Conservation (phyloP, 2,888 invertebrate genomes). For the Epinotia demarniana region DNA sequence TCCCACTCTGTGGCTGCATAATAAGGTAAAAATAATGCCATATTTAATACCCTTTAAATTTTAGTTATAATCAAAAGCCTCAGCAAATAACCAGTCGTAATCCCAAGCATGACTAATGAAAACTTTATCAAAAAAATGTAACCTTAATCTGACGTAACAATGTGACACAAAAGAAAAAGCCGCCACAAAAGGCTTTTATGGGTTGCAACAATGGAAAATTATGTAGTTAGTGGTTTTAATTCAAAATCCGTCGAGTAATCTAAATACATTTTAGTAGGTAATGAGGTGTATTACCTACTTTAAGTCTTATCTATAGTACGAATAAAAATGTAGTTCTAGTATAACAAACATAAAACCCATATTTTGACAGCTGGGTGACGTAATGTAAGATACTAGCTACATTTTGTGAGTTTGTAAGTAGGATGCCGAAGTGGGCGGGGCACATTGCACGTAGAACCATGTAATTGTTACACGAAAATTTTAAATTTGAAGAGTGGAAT, state of each 20-base stretch:
- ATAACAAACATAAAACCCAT: no score
- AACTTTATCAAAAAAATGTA: conserved; percentile 36
- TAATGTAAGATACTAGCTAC: no score
- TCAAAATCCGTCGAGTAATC: conserved; percentile 25
- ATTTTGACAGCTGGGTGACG: no score
- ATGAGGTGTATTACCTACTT: background rate
- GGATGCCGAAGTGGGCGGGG: no score
- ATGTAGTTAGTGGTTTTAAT: conserved; percentile 40
- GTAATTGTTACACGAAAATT: no score
- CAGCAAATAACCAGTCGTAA: conserved; percentile 14
- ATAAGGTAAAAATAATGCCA: background rate
- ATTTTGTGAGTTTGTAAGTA: no score
- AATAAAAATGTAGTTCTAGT: no score
- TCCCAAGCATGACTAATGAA: conserved; percentile 17
- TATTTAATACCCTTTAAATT: background rate
- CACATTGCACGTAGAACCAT: no score
- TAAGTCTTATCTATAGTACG: background rate
- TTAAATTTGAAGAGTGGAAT: no score
- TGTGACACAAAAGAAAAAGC: conserved; percentile 32
- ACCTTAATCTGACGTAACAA: conserved; percentile 39
- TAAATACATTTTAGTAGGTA: conserved; percentile 4
- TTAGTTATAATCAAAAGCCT: conserved; percentile 13
- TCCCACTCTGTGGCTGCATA: no score
- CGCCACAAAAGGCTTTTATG: conserved; percentile 31
- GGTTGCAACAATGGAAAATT: conserved; percentile 34